Conservation (phyloP, 2,797 vertebrate genomes). For the Passerculus sandwichensis region DNA sequence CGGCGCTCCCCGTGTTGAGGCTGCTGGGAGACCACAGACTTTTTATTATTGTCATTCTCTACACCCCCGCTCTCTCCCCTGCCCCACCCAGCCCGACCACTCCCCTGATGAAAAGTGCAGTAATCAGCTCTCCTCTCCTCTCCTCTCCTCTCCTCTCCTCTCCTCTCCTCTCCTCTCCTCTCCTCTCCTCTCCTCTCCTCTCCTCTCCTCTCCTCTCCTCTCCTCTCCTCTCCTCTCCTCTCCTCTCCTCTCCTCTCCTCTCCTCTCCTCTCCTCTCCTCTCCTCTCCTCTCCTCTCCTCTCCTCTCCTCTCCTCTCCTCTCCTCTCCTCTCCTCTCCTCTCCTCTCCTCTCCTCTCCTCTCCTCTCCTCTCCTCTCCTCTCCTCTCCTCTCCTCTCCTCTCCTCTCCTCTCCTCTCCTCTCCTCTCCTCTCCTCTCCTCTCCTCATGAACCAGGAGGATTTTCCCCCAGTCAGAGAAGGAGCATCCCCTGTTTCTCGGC, state of each 20-base stretch:
- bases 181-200: not conserved
- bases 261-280: not conserved
- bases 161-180: not conserved
- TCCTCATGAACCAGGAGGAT: accelerated
- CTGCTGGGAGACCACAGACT: not conserved
- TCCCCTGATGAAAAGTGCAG: not conserved
- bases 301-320: not conserved
- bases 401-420: not conserved
- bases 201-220: not conserved
- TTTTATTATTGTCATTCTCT: not conserved
- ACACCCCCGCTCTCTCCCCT: accelerated
- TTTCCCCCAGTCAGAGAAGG: not conserved
- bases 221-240: not conserved
- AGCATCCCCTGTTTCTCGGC: not conserved
- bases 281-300: not conserved
- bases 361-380: not conserved
- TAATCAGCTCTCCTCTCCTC: not conserved
- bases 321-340: not conserved
- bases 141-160: too few relatives aligned
- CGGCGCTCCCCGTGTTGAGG: not conserved
- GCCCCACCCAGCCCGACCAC: accelerated
- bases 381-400: not conserved
- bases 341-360: not conserved
- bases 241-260: not conserved
- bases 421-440: not conserved